Percentiles rank a stretch among this genome's conserved stretches.
Evolutionary conservation across 1,140 invertebrate species (phyloP).

Genomic region (Tetramorium alpestre): DNA sequence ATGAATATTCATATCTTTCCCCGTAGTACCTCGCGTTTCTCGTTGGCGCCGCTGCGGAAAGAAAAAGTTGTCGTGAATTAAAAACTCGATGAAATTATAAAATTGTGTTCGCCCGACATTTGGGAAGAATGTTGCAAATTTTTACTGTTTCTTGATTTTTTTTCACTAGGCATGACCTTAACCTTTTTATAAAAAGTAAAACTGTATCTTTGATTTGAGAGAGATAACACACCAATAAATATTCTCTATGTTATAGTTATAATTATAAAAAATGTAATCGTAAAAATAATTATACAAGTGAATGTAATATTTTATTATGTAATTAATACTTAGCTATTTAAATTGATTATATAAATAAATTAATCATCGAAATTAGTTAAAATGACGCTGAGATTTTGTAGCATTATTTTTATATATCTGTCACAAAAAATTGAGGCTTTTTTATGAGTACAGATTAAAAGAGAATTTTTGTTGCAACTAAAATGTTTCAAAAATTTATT

Average conservation of each 20-base stretch:
- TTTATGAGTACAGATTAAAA: background rate
- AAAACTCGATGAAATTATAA: constrained; percentile 77
- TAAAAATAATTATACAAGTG: background rate
- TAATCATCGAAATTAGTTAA: background rate
- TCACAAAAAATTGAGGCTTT: background rate
- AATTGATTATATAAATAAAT: background rate
- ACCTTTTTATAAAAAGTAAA: background rate
- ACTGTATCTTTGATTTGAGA: background rate
- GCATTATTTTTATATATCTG: background rate
- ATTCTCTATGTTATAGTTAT: background rate
- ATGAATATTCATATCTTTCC: constrained; percentile 80
- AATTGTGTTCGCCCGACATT: constrained; percentile 69
- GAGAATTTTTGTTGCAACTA: background rate
- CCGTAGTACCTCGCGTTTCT: constrained; percentile 49
- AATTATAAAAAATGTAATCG: background rate
- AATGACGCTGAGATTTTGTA: background rate
- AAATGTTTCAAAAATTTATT: background rate
- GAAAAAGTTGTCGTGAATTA: constrained; percentile 77
- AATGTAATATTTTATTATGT: background rate
- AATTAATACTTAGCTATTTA: background rate
- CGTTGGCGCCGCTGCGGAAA: constrained; percentile 40
- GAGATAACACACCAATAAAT: background rate
- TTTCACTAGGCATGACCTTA: background rate
- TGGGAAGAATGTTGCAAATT: constrained; percentile 64
- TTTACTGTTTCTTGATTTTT: constrained; percentile 51